These are phyloP conservation scores for Psophia crepitans DNA, from an alignment of 2,113 vertebrate species.

Conservation along the genomic window DNA sequence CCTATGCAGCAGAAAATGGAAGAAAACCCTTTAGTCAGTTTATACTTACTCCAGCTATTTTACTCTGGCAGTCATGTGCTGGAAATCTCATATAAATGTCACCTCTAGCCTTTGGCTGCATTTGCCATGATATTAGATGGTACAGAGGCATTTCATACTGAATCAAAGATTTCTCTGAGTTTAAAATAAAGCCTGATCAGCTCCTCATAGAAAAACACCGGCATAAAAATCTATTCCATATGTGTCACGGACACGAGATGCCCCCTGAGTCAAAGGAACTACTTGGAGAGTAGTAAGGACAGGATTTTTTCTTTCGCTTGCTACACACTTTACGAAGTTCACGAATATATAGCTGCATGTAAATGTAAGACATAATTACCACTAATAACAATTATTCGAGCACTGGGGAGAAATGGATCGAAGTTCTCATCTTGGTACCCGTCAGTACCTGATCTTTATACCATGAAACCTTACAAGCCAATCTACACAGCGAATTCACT, in stretches of 20 bases:
- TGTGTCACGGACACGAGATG: not conserved
- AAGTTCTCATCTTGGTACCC: not conserved
- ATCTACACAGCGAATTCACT: not conserved
- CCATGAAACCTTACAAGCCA: constrained; percentile 8
- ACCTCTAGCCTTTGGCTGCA: not conserved
- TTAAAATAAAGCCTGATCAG: not conserved
- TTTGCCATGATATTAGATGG: not conserved
- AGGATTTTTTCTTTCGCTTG: not conserved
- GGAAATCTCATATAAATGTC: not conserved
- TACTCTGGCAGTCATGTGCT: not conserved
- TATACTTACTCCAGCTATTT: not conserved
- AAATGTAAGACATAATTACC: constrained; percentile 7
- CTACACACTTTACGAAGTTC: not conserved
- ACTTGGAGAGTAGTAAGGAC: not conserved
- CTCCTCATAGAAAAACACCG: not conserved
- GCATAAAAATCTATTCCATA: not conserved
- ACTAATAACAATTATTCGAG: not conserved
- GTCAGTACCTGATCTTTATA: not conserved
- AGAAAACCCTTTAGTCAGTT: not conserved
- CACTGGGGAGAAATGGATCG: not conserved
- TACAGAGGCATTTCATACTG: not conserved
- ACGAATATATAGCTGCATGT: not conserved
- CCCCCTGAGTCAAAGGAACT: not conserved
- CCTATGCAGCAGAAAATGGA: not conserved
- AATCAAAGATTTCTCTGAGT: not conserved